Conservation (phyloP, 1,140 invertebrate species). For the Magallana gigas region DNA sequence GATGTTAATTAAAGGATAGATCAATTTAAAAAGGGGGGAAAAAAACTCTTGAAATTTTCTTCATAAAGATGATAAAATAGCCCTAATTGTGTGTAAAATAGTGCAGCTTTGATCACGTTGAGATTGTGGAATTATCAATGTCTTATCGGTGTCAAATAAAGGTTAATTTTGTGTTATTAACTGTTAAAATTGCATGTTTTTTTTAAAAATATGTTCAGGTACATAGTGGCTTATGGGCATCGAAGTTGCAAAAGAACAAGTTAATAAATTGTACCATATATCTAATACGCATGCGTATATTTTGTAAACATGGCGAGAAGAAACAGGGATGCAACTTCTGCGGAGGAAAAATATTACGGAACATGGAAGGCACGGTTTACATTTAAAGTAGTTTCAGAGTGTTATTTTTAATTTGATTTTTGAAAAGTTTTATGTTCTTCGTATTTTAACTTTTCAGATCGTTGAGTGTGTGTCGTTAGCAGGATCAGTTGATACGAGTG, state of each 20-base stretch:
- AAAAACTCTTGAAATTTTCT: no score
- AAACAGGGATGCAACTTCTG: background rate
- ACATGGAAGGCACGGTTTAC: slow-evolving; percentile 74
- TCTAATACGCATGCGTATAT: background rate
- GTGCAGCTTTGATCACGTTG: no score
- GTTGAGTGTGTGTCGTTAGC: slow-evolving; percentile 80
- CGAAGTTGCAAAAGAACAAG: background rate
- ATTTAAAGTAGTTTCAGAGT: slow-evolving; percentile 41
- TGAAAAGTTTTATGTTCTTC: slow-evolving; percentile 15
- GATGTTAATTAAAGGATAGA: no score
- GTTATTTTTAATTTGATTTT: background rate
- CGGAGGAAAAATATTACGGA: slow-evolving; percentile 73
- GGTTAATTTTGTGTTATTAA: no score
- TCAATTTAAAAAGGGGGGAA: no score
- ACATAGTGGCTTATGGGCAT: no score
- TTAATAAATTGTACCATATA: background rate
- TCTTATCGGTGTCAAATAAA: no score
- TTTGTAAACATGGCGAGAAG: slow-evolving; percentile 76
- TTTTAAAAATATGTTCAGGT: no score
- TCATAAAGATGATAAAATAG: no score
- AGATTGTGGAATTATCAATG: no score
- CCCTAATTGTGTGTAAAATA: no score
- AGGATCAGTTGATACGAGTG: slow-evolving; percentile 79
- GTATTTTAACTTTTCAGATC: slow-evolving; percentile 77
- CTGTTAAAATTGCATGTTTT: no score